Evolutionary conservation across 2,888 invertebrate species (phyloP).

Genomic region (Lagria hirta): DNA sequence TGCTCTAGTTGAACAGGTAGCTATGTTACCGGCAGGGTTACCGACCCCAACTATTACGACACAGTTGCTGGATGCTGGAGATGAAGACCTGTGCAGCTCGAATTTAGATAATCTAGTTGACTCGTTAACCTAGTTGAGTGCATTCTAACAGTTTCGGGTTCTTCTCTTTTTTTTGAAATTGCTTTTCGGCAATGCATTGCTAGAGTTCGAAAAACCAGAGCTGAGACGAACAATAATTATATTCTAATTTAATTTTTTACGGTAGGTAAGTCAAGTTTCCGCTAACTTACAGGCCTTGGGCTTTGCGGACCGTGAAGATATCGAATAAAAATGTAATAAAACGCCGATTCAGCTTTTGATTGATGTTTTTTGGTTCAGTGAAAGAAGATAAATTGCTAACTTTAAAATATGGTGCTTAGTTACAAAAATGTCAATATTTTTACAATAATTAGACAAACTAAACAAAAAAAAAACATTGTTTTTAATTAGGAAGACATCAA

Average conservation of each 20-base stretch:
- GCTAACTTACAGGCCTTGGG: slow-evolving; percentile 10
- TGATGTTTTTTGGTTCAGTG: slow-evolving; percentile 1
- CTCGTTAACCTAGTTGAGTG: slow-evolving; percentile 17
- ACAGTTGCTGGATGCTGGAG: slow-evolving; percentile 3
- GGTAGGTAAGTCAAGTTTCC: slow-evolving; percentile 18
- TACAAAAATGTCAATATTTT: too few relatives aligned
- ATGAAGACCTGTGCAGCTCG: slow-evolving; percentile 5
- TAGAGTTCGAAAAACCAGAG: slow-evolving; percentile 7
- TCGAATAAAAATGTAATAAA: slow-evolving; percentile 9
- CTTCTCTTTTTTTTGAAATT: neutral
- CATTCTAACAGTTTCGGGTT: slow-evolving; percentile 3
- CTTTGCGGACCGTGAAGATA: slow-evolving; percentile 9
- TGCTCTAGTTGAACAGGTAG: slow-evolving; percentile 38
- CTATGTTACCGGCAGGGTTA: slow-evolving; percentile 37
- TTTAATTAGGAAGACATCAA: too few relatives aligned
- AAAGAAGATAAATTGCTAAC: too few relatives aligned
- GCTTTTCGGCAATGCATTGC: slow-evolving; percentile 6
- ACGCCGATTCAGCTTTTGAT: neutral
- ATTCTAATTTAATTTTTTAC: slow-evolving; percentile 24
- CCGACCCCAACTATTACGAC: slow-evolving; percentile 30
- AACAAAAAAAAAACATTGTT: too few relatives aligned
- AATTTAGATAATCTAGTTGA: slow-evolving; percentile 3
- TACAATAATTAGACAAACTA: too few relatives aligned
- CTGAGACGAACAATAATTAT: slow-evolving; percentile 7
- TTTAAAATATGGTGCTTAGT: too few relatives aligned